A percentile compares a stretch with the other conserved stretches of the same genome.
Conservation (phyloP, 30 jellyfish, hydroid and myxozoan species). For the Mastigias papua region DNA sequence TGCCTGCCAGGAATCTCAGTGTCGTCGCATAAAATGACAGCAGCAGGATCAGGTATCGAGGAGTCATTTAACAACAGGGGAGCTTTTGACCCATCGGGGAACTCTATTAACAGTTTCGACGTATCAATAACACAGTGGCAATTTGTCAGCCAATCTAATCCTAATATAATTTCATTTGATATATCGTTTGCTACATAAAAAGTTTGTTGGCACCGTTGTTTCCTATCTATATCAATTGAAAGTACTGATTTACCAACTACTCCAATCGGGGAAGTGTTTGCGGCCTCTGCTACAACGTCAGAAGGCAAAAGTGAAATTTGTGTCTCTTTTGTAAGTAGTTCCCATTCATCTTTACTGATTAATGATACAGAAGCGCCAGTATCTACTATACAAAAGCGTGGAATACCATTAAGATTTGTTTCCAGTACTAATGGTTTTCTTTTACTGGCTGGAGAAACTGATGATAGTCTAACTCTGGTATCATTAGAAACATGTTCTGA, state of each 20-base stretch:
- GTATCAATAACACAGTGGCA: not conserved
- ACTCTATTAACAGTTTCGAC: not conserved
- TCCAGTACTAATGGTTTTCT: not conserved
- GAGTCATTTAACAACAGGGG: not conserved
- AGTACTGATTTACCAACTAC: not conserved
- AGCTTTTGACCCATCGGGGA: not conserved
- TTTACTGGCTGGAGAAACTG: not conserved
- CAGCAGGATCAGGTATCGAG: not conserved
- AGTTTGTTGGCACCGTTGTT: not conserved
- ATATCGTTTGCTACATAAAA: constrained; percentile 16
- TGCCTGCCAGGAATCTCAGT: constrained; percentile 2
- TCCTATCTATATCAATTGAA: not conserved
- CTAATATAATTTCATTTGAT: not conserved
- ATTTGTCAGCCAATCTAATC: constrained; percentile 11
- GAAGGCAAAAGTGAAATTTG: not conserved
- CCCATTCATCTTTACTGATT: not conserved
- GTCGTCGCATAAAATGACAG: constrained; percentile 4
- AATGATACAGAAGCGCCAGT: constrained; percentile 3
- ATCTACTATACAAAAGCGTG: not conserved
- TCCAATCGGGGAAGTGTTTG: not conserved
- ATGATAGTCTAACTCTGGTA: not conserved
- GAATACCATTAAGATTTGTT: not conserved
- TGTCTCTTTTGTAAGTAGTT: not conserved
- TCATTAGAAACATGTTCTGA: not conserved
- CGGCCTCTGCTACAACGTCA: not conserved